phyloP scores from a whole-genome alignment of 2,113 vertebrate genomes.

The Capricornis sumatraensis region DNA sequence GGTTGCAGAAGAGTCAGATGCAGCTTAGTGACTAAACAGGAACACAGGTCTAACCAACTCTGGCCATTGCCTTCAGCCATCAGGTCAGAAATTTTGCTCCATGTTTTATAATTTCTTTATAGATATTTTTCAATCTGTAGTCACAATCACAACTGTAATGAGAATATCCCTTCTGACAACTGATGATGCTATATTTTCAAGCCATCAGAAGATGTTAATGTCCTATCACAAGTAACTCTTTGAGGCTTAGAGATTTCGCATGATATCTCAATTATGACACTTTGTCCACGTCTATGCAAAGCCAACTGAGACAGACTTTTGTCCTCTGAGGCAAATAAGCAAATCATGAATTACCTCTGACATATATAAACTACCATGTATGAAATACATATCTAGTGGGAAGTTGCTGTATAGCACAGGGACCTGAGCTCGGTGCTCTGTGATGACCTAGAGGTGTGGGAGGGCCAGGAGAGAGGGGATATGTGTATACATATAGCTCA shows the following conservation, averaged over 20 bases:
- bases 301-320: not conserved
- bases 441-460: not conserved
- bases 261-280: not conserved
- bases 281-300: not conserved
- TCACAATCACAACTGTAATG: not conserved
- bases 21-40: not conserved
- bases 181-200: not conserved
- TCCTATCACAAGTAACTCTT: not conserved
- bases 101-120: not conserved
- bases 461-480: not conserved
- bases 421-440: not conserved
- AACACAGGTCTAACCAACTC: not conserved
- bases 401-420: not conserved
- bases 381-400: not conserved
- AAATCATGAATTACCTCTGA: not conserved
- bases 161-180: not conserved
- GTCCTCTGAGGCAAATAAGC: not conserved
- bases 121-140: not conserved
- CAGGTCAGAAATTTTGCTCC: not conserved
- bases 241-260: not conserved
- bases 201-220: not conserved
- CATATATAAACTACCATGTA: not conserved
- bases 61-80: not conserved
- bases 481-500: not conserved
- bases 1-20: not conserved